phyloP scores from a whole-genome alignment of 2,888 invertebrate species.

The Himalopsyche kuldschensis region DNA sequence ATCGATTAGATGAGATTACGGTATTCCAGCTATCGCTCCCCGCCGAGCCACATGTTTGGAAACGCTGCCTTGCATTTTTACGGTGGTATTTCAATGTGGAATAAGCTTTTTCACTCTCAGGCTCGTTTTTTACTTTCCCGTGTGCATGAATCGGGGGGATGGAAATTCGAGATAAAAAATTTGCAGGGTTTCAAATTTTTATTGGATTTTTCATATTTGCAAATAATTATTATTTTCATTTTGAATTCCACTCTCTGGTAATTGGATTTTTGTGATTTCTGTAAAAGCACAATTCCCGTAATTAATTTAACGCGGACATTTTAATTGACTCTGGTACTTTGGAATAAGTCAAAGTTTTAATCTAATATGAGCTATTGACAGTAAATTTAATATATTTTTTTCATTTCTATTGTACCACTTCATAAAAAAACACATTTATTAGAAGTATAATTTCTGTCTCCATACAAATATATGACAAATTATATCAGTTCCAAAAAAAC shows the following conservation, averaged over 20 bases:
- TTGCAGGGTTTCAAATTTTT: not conserved
- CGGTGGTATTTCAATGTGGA: not conserved
- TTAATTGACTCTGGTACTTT: too few relatives aligned
- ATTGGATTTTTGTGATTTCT: not conserved
- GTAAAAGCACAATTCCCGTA: not conserved
- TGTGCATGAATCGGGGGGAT: not conserved
- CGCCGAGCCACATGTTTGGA: not conserved
- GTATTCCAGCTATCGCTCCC: not conserved
- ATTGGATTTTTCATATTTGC: not conserved
- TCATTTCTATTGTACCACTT: too few relatives aligned
- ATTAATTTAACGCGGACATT: not conserved
- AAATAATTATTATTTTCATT: not conserved
- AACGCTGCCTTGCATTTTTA: not conserved
- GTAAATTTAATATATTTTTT: too few relatives aligned
- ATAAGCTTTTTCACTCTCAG: not conserved
- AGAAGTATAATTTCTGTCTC: too few relatives aligned
- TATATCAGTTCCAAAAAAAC: too few relatives aligned
- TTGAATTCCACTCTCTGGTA: not conserved
- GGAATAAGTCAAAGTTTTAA: too few relatives aligned
- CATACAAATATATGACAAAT: too few relatives aligned
- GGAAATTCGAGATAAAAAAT: not conserved
- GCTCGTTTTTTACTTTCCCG: not conserved
- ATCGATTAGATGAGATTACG: not conserved
- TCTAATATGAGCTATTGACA: too few relatives aligned
- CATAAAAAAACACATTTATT: too few relatives aligned